These are phyloP conservation scores for Ophraella communa DNA, from an alignment of 2,888 invertebrate species.

Conservation along the genomic window DNA sequence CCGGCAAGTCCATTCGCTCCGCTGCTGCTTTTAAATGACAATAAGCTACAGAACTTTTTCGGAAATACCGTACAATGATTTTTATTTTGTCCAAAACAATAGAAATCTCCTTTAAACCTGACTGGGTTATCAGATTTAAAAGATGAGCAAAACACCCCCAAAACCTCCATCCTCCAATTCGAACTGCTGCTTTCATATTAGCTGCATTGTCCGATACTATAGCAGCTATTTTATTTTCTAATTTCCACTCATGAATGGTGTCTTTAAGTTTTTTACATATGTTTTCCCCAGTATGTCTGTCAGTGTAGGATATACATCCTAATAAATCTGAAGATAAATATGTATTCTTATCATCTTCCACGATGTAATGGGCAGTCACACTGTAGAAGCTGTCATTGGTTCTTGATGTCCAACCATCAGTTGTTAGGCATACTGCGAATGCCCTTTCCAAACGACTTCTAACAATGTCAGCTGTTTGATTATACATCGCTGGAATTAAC, in stretches of 20 bases:
- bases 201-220: constrained; percentile 26
- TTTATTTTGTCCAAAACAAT: constrained; percentile 23
- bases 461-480: constrained; percentile 13
- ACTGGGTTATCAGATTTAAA: constrained; percentile 23
- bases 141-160: constrained; percentile 29
- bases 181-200: constrained; percentile 22
- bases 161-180: constrained; percentile 13
- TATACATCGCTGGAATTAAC: constrained; percentile 22
- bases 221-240: constrained; percentile 22
- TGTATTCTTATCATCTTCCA: constrained; percentile 6
- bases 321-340: constrained; percentile 18
- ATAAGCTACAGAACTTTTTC: constrained; percentile 4
- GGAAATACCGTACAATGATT: constrained; percentile 18
- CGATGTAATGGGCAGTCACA: constrained; percentile 26
- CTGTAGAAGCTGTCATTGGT: constrained; percentile 9
- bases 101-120: background rate
- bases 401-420: constrained; percentile 25
- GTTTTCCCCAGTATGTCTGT: constrained; percentile 26
- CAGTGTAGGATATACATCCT: constrained; percentile 22
- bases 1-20: constrained; percentile 7
- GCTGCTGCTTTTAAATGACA: constrained; percentile 23
- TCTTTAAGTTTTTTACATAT: constrained; percentile 13
- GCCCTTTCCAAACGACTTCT: constrained; percentile 19
- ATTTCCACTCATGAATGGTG: constrained; percentile 11
- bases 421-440: constrained; percentile 29